Percentiles rank a stretch among this genome's conserved stretches.
Conservation (phyloP, 2,888 invertebrate species). For the Nemapogon koenigi region DNA sequence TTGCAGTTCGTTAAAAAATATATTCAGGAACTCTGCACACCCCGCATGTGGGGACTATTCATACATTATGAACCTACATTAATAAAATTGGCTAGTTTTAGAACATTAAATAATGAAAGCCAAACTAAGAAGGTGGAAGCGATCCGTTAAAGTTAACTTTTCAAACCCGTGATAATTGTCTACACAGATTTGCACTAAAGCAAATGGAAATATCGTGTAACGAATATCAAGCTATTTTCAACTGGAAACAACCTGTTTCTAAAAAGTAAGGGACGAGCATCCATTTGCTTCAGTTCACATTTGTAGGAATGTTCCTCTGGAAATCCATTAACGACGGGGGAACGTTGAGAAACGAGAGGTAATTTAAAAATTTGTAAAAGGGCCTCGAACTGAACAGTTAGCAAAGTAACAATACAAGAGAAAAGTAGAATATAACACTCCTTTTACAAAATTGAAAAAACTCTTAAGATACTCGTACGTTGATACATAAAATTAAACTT, state of each 20-base stretch:
- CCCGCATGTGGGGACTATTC: too few species aligned
- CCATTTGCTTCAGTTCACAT: slow-evolving; percentile 10
- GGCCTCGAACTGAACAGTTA: slow-evolving; percentile 5
- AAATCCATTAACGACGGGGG: slow-evolving; percentile 9
- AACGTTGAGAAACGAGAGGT: slow-evolving; percentile 9
- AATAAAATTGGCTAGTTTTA: too few species aligned
- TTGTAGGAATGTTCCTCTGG: slow-evolving; percentile 7
- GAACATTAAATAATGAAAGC: too few species aligned
- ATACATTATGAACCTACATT: too few species aligned
- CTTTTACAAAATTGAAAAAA: too few species aligned
- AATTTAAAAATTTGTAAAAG: slow-evolving; percentile 8
- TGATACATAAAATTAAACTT: too few species aligned
- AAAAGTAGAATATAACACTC: too few species aligned
- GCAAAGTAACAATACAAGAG: too few species aligned
- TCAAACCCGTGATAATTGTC: slow-evolving; percentile 10
- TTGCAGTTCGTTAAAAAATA: too few species aligned
- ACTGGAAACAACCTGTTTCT: slow-evolving; percentile 8
- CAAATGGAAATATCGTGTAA: slow-evolving; percentile 10
- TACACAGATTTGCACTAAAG: slow-evolving; percentile 11
- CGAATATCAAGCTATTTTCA: slow-evolving; percentile 9
- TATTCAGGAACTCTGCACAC: too few species aligned
- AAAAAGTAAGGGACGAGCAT: slow-evolving; percentile 10
- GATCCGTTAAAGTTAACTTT: slow-evolving; percentile 7
- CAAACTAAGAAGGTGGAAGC: too few species aligned
- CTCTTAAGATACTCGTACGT: too few species aligned